Evolutionary conservation across 1,140 invertebrate species (phyloP), one percentile per base, ranked within the genome.

Genomic region (Caenorhabditis tropicalis): DNA sequence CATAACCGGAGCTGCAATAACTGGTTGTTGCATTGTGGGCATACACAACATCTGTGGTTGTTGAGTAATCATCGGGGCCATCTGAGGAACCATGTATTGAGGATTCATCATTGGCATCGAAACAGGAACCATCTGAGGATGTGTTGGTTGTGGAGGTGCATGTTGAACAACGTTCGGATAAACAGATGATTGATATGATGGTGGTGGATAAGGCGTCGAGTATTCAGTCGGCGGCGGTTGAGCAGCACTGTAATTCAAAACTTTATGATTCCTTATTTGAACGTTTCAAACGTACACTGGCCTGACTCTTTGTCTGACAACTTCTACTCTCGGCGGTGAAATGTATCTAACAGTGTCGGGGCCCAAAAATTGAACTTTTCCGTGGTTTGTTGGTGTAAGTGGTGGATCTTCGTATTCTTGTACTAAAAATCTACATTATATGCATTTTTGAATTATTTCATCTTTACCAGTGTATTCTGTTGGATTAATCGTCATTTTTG

Each of bases 51-150:
- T 56, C 2, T 56, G 53, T 27, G 53, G 53, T 29, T 74, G 65
- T 9, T 74, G 65, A 46, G 65, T 39, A 12, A 74, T 43, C 65
- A 74, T 74, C 24, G 33, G 65, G 43, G 65, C 65, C 65, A 74
- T 74, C 27, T 74, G 65, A 10, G 65, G 65, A 16, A 74, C n/a
- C 65, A 74, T 46, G 21, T 74, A 74, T 43, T 74, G 65, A 21
- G 27, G 65, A 33, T 16, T 10, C 19, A 74, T 15, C 65, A 74
- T 74, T 24, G 65, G 65, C 65, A 74, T 74, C 10, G 65, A 74
- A 12, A 27, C 36, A 24, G 65, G 65, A 15, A 24, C 36, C 21
- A 74, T 2, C 43, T 74, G 65, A 21, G 33, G 33, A 36, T 65
- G 48, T 51, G 48, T 12, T 4, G 48, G 48, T 2, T 0, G 29